Conservation (phyloP, 2,797 vertebrate species). For the Sciurus carolinensis region DNA sequence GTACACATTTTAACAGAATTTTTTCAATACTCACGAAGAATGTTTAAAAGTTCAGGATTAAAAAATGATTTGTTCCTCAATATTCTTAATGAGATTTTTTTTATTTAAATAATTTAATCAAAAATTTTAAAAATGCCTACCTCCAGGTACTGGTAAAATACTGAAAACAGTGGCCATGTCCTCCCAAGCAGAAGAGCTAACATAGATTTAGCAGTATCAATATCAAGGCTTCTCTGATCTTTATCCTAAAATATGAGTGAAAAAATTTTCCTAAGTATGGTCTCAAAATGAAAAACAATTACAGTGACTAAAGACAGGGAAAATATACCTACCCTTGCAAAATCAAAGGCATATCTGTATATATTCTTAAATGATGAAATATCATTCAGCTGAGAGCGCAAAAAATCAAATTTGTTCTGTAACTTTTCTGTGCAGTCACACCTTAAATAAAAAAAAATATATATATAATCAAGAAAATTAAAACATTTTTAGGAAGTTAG, state of each 20-base stretch:
- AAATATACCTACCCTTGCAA: conserved; percentile 94
- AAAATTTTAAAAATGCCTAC: conserved; percentile 87
- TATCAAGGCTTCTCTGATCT: conserved; percentile 97
- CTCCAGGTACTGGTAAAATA: conserved; percentile 98
- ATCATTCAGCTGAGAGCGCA: conserved; percentile 95
- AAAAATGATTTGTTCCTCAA: not conserved
- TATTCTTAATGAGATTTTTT: conserved; percentile 19
- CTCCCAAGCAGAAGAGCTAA: conserved; percentile 95
- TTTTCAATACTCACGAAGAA: not conserved
- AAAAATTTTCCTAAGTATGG: conserved; percentile 71
- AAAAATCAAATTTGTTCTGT: conserved; percentile 96
- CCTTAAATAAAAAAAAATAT: conserved; percentile 88
- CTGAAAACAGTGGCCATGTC: conserved; percentile 97
- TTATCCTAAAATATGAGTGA: conserved; percentile 92
- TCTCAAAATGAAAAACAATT: conserved; percentile 45
- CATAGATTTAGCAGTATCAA: conserved; percentile 98
- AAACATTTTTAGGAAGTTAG: conserved; percentile 3
- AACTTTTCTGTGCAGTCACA: conserved; percentile 97
- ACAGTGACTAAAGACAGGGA: conserved; percentile 50
- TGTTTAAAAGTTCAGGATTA: not conserved
- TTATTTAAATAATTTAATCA: conserved; percentile 46
- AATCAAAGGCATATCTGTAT: conserved; percentile 99
- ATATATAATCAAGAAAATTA: conserved; percentile 77
- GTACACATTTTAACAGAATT: conserved; percentile 24
- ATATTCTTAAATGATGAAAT: conserved; percentile 96